Conservation (phyloP, 2,797 vertebrate genomes). For the Spinibarbus caldwelli region DNA sequence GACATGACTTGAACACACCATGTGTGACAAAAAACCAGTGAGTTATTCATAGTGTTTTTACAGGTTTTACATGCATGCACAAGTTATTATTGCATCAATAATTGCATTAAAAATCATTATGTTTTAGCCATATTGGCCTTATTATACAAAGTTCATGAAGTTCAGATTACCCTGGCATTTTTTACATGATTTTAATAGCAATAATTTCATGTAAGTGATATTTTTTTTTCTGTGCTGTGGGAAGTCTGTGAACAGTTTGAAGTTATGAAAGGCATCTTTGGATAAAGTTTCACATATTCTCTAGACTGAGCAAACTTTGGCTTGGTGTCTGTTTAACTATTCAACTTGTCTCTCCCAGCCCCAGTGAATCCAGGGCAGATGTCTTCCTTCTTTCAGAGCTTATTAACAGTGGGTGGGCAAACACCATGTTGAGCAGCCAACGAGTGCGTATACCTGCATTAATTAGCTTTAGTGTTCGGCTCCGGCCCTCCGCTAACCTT, state of each 20-base stretch:
- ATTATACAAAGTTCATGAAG: not conserved
- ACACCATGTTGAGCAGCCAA: not conserved
- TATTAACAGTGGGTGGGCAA: constrained; percentile 1
- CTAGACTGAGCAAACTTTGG: not conserved
- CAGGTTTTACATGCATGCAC: not conserved
- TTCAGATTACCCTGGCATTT: not conserved
- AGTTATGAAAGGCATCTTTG: not conserved
- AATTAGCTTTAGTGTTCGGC: not conserved
- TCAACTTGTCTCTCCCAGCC: not conserved
- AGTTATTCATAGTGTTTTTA: too few relatives aligned
- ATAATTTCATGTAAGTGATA: not conserved
- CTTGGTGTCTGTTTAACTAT: not conserved
- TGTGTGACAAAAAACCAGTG: not conserved
- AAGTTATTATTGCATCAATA: not conserved
- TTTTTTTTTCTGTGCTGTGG: not conserved
- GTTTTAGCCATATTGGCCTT: not conserved
- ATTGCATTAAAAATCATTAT: not conserved
- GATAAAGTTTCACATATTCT: not conserved
- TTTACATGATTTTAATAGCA: not conserved
- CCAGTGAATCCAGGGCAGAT: not conserved
- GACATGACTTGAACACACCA: too few relatives aligned
- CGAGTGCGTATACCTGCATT: not conserved
- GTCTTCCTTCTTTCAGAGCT: not conserved
- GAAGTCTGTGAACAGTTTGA: not conserved
- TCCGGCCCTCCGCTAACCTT: not conserved